Evolutionary conservation across 2,888 invertebrate species (phyloP).

Genomic region (Phalera bucephala): DNA sequence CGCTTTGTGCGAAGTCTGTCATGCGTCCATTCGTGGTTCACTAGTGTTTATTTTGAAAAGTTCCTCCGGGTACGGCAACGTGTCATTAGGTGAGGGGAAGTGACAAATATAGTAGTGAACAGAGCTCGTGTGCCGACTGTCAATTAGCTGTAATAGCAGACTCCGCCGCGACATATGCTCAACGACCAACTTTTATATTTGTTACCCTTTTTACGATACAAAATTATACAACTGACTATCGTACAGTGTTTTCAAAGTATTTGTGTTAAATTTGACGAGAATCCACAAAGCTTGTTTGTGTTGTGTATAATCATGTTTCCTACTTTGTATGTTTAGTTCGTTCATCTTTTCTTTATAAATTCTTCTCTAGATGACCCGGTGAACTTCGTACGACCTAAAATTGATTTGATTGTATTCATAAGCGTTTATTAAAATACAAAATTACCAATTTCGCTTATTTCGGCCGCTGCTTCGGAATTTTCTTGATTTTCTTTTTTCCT

Average conservation of each 20-base stretch:
- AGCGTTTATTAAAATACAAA: too few relatives aligned
- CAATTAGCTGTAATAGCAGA: slow-evolving; percentile 72
- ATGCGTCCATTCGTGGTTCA: slow-evolving; percentile 16
- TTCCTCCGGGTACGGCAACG: slow-evolving; percentile 46
- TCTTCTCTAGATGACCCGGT: too few relatives aligned
- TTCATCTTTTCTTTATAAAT: too few relatives aligned
- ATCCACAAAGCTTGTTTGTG: background rate
- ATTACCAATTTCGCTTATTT: too few relatives aligned
- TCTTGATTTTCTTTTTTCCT: too few relatives aligned
- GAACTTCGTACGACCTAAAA: too few relatives aligned
- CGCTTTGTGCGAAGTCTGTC: slow-evolving; percentile 11
- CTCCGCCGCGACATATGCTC: slow-evolving; percentile 67
- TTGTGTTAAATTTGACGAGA: background rate
- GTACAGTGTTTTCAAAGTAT: slow-evolving; percentile 6
- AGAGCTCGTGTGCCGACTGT: slow-evolving; percentile 63
- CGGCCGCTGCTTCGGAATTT: too few relatives aligned
- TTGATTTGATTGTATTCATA: too few relatives aligned
- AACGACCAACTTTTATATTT: slow-evolving; percentile 62
- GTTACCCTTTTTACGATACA: slow-evolving; percentile 66
- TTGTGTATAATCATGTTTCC: too few relatives aligned
- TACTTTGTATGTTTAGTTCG: too few relatives aligned
- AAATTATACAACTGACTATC: slow-evolving; percentile 52
- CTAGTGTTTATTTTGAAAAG: slow-evolving; percentile 57
- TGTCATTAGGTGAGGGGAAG: slow-evolving; percentile 70
- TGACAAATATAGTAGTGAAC: slow-evolving; percentile 74